Percentiles rank a stretch among this genome's conserved stretches.
Conservation (phyloP, 2,797 vertebrate species). For the Centropyge bicolor region DNA sequence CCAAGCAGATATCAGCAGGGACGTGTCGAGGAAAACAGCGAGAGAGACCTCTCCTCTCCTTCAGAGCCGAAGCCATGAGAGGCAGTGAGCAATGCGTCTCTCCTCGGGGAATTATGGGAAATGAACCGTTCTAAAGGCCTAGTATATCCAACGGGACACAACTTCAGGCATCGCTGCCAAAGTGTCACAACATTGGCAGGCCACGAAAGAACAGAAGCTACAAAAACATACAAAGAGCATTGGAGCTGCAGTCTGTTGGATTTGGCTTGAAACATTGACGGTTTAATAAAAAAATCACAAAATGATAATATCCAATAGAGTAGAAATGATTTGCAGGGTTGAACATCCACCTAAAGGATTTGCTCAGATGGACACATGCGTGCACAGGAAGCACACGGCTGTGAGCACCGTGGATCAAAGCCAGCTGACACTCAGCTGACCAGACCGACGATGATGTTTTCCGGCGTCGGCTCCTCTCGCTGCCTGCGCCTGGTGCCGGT, state of each 20-base stretch:
- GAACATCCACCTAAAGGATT: too few relatives aligned
- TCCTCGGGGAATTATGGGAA: conserved; percentile 69
- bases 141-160: conserved; percentile 61
- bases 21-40: conserved; percentile 29
- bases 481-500: conserved; percentile 50
- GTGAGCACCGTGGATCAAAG: conserved; percentile 15
- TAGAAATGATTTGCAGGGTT: neutral
- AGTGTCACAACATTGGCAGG: conserved; percentile 66
- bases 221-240: neutral
- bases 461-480: conserved; percentile 41
- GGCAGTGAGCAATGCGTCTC: conserved; percentile 64
- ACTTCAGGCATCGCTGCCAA: conserved; percentile 66
- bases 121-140: conserved; percentile 72
- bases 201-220: conserved; percentile 25
- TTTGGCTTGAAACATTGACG: neutral
- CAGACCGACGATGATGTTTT: conserved; percentile 48
- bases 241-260: neutral
- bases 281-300: neutral
- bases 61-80: conserved; percentile 50
- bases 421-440: conserved; percentile 62
- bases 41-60: conserved; percentile 53
- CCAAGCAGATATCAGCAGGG: conserved; percentile 11
- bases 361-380: neutral
- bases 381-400: conserved; percentile 23
- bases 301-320: neutral